A percentile compares a stretch with the other conserved stretches of the same genome.
These are phyloP conservation scores for Synanthedon formicaeformis DNA, from an alignment of 2,888 invertebrate genomes.

Conservation along the genomic window DNA sequence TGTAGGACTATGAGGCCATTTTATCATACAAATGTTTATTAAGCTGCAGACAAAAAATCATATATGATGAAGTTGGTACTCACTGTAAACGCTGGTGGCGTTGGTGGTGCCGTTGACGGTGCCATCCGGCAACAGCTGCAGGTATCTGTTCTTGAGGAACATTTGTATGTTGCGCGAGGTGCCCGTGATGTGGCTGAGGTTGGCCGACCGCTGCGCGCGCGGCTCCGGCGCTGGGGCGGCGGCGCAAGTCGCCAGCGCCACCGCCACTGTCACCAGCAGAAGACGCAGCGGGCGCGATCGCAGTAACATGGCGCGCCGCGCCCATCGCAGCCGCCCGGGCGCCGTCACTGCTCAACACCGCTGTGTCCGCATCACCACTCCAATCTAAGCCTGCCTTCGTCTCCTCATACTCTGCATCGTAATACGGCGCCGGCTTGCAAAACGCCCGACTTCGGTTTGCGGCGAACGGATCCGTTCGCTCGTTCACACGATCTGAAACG, in stretches of 20 bases:
- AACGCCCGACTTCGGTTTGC: conserved; percentile 7
- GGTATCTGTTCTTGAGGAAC: conserved; percentile 85
- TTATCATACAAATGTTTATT: too few species aligned
- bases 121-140: conserved; percentile 87
- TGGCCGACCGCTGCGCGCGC: conserved; percentile 82
- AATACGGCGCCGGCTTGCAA: conserved; percentile 28
- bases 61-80: conserved; percentile 51
- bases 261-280: conserved; percentile 67
- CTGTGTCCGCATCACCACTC: conserved; percentile 32
- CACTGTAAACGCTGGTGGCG: conserved; percentile 85
- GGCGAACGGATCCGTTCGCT: conserved; percentile 21
- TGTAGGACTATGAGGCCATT: too few species aligned
- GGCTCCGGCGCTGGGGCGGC: conserved; percentile 64
- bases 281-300: conserved; percentile 66
- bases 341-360: conserved; percentile 62
- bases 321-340: conserved; percentile 64
- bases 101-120: conserved; percentile 86
- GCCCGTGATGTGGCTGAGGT: conserved; percentile 84
- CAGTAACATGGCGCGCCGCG: conserved; percentile 67
- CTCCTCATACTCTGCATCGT: conserved; percentile 8
- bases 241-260: conserved; percentile 64
- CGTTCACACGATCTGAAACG: conserved; percentile 51
- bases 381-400: not conserved
- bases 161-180: conserved; percentile 84
- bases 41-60: too few species aligned